Conservation (phyloP, 2,888 invertebrate species). For the Cephonodes hylas region DNA sequence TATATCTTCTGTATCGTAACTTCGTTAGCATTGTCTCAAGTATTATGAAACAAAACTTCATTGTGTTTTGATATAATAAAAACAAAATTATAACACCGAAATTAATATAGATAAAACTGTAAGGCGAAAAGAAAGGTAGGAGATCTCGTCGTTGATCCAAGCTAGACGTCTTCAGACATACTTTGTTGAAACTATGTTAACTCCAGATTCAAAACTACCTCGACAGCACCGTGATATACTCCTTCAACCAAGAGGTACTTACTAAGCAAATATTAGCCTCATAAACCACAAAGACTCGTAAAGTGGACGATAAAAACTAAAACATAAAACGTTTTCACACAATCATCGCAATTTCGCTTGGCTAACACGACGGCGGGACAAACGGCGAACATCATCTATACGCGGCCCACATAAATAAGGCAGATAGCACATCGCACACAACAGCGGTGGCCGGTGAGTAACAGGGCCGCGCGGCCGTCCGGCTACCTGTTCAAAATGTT, state of each 20-base stretch:
- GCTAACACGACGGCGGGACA: not conserved
- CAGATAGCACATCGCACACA: not conserved
- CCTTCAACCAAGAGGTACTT: too few relatives aligned
- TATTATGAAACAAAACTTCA: too few relatives aligned
- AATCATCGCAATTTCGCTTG: not conserved
- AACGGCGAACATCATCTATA: not conserved
- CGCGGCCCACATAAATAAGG: not conserved
- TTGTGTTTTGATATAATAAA: too few relatives aligned
- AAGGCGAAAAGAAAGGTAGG: too few relatives aligned
- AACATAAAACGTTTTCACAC: not conserved
- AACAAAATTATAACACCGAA: too few relatives aligned
- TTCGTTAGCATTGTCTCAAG: not conserved
- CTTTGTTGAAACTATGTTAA: too few relatives aligned
- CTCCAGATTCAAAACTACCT: too few relatives aligned
- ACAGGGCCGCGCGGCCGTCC: slow-evolving; percentile 12
- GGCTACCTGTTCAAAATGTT: slow-evolving; percentile 46
- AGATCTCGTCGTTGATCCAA: too few relatives aligned
- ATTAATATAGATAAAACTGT: too few relatives aligned
- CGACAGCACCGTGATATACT: too few relatives aligned
- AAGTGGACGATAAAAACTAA: not conserved
- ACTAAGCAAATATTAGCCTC: too few relatives aligned
- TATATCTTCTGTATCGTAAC: not conserved
- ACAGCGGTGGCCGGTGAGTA: not conserved
- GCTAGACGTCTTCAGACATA: too few relatives aligned
- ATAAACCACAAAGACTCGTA: not conserved